Base-by-base conservation (phyloP, 2,797 vertebrate genomes). In the Microcaecilia unicolor region DNA sequence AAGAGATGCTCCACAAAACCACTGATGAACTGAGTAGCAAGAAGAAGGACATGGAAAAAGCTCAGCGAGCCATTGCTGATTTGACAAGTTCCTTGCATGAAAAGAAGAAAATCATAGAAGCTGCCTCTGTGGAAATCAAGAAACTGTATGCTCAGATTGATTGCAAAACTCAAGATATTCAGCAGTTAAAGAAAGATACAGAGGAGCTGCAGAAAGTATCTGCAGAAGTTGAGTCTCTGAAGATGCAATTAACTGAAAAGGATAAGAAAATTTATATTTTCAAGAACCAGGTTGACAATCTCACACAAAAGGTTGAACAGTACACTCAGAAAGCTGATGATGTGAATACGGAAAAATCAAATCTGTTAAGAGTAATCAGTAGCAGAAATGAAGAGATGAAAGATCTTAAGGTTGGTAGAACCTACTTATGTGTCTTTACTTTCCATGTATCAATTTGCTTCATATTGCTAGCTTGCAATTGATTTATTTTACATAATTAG, bases 331-430 rank as follows among this genome's bases (percentile, higher is more conserved):
- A 66, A 1, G 63, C 80, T 0, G 62, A 78, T 7, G 57, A 48
- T 3, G 67, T 76, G 45, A 68, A 76, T 26, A 51, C 59, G 2
- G 81, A 91, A 31, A 88, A 83, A 33, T 67, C 46, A 20, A 72
- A 74, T 45, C 78, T 92, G 22, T 48, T 56, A 33, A 74, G 78
- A 37, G 82, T 87, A 55, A 64, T 74, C 3, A 66, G 55, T 13
- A 74, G 71, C 4, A 65, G 67, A 43, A 84, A 80, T 35, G 22
- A 74, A 33, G 51, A 85, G 37, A 60, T 68, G 24, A 64, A 85
- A 48, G 72, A 86, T 34, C 60, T 88, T 17, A 70, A 55, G 77
- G 89, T 88, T 19, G 12, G 30, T n/a, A 22, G 18, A 26, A 4
- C 1, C 4, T 31, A 12, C 15, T 46, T 42, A 21, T 32, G 4